These are phyloP conservation scores for Bradysia coprophila DNA, from an alignment of 1,140 invertebrate species.

Conservation along the genomic window DNA sequence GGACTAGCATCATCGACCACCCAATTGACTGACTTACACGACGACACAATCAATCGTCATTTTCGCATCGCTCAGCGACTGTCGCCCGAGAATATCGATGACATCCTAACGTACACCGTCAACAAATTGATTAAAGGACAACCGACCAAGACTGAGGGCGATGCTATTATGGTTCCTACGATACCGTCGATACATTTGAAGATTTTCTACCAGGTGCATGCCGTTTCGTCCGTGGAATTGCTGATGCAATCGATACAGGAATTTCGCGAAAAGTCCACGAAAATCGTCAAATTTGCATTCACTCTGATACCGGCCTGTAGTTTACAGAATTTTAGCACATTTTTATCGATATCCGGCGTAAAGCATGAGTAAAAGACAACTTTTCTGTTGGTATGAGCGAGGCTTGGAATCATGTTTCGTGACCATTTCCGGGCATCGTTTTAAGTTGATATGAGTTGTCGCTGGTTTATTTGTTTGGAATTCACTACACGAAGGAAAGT, in stretches of 20 bases:
- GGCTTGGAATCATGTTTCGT: too few relatives aligned
- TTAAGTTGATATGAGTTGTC: too few relatives aligned
- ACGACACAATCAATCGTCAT: slow-evolving; percentile 33
- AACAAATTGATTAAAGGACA: slow-evolving; percentile 31
- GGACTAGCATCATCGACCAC: slow-evolving; percentile 43
- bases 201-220: slow-evolving; percentile 52
- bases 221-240: slow-evolving; percentile 30
- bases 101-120: slow-evolving; percentile 50
- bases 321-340: slow-evolving; percentile 56
- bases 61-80: slow-evolving; percentile 28
- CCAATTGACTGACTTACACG: slow-evolving; percentile 33
- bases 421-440: too few relatives aligned
- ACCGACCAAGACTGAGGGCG: background rate
- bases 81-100: slow-evolving; percentile 36
- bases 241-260: slow-evolving; percentile 31
- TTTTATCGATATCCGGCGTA: slow-evolving; percentile 54
- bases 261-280: slow-evolving; percentile 25
- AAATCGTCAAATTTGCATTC: slow-evolving; percentile 36
- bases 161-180: background rate
- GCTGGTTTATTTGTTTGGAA: too few relatives aligned
- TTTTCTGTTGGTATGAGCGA: too few relatives aligned
- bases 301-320: slow-evolving; percentile 58
- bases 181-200: slow-evolving; percentile 43
- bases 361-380: slow-evolving; percentile 27
- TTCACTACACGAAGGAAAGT: too few relatives aligned